Evolutionary conservation across 2,113 vertebrate species (phyloP), one percentile per base, ranked within the genome.

Genomic region (Cettia cetti): DNA sequence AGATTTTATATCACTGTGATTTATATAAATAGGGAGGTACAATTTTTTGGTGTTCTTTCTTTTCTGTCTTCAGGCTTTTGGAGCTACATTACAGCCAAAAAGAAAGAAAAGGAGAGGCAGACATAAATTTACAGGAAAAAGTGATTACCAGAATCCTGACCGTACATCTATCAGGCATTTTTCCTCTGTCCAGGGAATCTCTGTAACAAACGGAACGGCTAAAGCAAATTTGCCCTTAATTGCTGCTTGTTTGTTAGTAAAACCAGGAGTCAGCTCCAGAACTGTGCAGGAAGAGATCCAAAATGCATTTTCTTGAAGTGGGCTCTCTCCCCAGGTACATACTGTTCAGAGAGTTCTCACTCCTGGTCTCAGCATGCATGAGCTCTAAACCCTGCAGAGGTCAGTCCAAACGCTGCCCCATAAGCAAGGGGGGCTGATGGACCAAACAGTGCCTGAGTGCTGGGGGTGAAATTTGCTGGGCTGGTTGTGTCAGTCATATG

Each of bases 321-420:
- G 15, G 6, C n/a, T 69, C 7, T 65, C 49, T 76, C 4, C 0
- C 5, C 0, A 2, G 9, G 33, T 45, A 30, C 0, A 0, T 66
- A 23, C 6, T 72, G 17, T 19, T 37, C 2, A 1, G 45, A 2
- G 4, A 50, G 14, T 77, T 83, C 78, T 89, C 20, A 16, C 7
- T 70, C 39, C 40, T 47, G 30, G 45, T 26, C n/a, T 64, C 61
- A 83, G 50, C 1, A 1, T 35, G 5, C 3, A 2, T 49, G 22
- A 37, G 24, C 22, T 68, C 35, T 52, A 84, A 44, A 39, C 22
- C 23, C 52, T 54, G 12, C 19, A 39, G 30, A 16, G 19, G 14
- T 61, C 65, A 2, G 2, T 35, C 47, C 2, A 5, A 54, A 39
- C 1, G 7, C 47, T 66, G 50, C 9, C 14, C 23, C 1, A 0